phyloP scores from a whole-genome alignment of 2,888 invertebrate genomes.

The Candidula unifasciata region DNA sequence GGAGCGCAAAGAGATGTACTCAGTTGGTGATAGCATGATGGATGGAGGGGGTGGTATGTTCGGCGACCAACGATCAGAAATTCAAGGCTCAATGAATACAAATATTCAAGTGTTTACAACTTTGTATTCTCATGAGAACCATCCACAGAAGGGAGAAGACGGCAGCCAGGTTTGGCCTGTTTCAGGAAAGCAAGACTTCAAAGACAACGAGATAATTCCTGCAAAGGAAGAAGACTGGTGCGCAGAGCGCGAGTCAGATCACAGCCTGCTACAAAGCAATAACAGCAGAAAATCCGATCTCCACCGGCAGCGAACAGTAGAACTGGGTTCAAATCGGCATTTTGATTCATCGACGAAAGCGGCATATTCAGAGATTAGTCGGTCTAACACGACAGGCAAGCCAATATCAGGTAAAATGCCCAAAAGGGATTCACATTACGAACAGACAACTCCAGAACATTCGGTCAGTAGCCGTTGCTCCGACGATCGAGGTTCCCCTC shows the following conservation, averaged over 20 bases:
- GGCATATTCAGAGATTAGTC: not conserved
- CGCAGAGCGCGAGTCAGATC: too few species aligned
- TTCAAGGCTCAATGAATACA: not conserved
- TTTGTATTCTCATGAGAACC: not conserved
- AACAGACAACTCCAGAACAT: too few species aligned
- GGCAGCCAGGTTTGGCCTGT: not conserved
- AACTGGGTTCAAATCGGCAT: not conserved
- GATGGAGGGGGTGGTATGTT: not conserved
- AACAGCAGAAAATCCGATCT: not conserved
- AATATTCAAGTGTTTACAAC: conserved; percentile 1
- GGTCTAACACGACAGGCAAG: not conserved
- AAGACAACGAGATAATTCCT: not conserved
- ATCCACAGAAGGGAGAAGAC: not conserved
- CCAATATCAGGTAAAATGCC: too few species aligned
- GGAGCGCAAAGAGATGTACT: not conserved
- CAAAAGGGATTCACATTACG: too few species aligned
- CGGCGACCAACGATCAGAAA: not conserved
- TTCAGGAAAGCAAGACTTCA: not conserved
- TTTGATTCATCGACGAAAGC: not conserved
- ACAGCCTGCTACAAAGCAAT: not conserved
- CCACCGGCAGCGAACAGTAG: too few species aligned
- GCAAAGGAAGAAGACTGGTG: not conserved
- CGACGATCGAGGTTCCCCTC: not conserved
- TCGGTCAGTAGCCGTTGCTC: not conserved
- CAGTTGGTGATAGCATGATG: not conserved